phyloP scores from a whole-genome alignment of 2,888 invertebrate species.

The Lagria hirta region DNA sequence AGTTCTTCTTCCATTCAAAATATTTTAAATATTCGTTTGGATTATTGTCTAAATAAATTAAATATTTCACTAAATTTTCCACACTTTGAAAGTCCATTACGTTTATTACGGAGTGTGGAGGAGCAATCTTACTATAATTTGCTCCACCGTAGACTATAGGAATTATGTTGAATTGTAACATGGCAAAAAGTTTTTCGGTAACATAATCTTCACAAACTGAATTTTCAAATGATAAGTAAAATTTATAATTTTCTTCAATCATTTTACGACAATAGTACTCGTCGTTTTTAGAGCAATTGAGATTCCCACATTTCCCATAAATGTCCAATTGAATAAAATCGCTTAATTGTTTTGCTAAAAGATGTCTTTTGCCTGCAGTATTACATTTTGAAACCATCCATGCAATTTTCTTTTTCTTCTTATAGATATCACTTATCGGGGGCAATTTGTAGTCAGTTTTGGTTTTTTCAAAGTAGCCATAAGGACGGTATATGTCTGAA shows the following conservation, averaged over 20 bases:
- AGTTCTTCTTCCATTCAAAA: constrained; percentile 57
- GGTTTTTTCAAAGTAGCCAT: constrained; percentile 28
- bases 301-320: constrained; percentile 61
- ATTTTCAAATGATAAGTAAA: constrained; percentile 71
- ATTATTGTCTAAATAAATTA: constrained; percentile 55
- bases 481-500: constrained; percentile 49
- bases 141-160: constrained; percentile 68
- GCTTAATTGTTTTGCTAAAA: constrained; percentile 55
- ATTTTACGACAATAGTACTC: constrained; percentile 52
- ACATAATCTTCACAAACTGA: constrained; percentile 68
- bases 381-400: constrained; percentile 62
- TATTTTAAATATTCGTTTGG: constrained; percentile 59
- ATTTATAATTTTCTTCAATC: constrained; percentile 62
- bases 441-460: constrained; percentile 27
- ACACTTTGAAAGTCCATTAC: constrained; percentile 59
- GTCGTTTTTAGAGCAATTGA: constrained; percentile 39
- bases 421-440: constrained; percentile 10
- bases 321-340: constrained; percentile 62
- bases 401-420: constrained; percentile 56
- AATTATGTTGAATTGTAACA: constrained; percentile 60
- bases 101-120: constrained; percentile 58
- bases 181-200: constrained; percentile 62
- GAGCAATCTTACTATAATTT: constrained; percentile 59
- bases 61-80: constrained; percentile 55
- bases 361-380: constrained; percentile 52